phyloP scores from a whole-genome alignment of 2,797 vertebrate species.

The Pitangus sulphuratus region DNA sequence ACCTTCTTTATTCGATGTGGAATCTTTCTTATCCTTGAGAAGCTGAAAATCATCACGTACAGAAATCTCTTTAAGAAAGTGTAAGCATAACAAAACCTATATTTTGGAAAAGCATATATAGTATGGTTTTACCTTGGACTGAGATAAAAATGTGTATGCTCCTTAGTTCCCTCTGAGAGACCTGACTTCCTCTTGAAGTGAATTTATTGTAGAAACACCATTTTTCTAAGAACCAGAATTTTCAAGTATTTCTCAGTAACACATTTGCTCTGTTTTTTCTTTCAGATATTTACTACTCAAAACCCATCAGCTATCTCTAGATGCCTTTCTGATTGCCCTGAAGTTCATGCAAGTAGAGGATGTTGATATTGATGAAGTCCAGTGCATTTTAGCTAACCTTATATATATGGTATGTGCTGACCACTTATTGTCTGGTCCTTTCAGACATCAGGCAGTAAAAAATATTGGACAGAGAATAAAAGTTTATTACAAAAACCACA shows the following conservation, averaged over 20 bases:
- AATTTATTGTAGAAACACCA: background rate
- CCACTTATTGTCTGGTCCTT: background rate
- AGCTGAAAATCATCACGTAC: slow-evolving; percentile 97
- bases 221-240: background rate
- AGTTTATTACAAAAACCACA: background rate
- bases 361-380: slow-evolving; percentile 94
- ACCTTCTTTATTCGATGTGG: slow-evolving; percentile 97
- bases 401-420: slow-evolving; percentile 89
- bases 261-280: background rate
- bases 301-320: slow-evolving; percentile 94
- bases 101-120: background rate
- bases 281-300: slow-evolving; percentile 88
- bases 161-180: background rate
- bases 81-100: slow-evolving; percentile 76
- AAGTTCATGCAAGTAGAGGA: slow-evolving; percentile 94
- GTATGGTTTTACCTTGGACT: background rate
- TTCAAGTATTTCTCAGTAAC: background rate
- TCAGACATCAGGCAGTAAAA: background rate
- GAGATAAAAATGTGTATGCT: background rate
- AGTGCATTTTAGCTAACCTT: slow-evolving; percentile 95
- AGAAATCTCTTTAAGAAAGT: slow-evolving; percentile 99
- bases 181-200: background rate
- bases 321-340: slow-evolving; percentile 91
- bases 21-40: slow-evolving; percentile 97
- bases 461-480: background rate